Evolutionary conservation across 2,113 vertebrate species (phyloP).

Genomic region (Erythrolamprus reginae): DNA sequence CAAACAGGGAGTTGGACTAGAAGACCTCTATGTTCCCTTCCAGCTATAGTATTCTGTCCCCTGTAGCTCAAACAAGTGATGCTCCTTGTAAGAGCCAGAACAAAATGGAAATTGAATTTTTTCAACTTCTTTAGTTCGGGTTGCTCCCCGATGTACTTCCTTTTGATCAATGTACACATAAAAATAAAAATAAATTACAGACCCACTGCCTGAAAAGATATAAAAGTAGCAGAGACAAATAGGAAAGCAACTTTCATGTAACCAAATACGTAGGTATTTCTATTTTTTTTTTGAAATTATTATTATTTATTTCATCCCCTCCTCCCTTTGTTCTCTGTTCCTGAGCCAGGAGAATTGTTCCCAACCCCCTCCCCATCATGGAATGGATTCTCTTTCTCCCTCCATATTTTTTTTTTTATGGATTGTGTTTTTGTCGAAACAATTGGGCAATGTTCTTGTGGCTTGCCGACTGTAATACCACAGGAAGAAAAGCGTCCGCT

Average conservation of each 20-base stretch:
- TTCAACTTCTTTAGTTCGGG: neutral
- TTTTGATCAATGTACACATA: neutral
- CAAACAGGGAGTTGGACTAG: neutral
- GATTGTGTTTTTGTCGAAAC: constrained; percentile 60
- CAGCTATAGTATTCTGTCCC: neutral
- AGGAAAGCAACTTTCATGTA: constrained; percentile 44
- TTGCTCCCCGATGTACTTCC: neutral
- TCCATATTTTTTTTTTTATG: neutral
- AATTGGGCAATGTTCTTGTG: constrained; percentile 66
- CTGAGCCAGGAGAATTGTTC: constrained; percentile 28
- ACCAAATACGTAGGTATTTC: neutral
- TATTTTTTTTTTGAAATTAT: neutral
- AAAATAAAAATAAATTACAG: neutral
- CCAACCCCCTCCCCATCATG: constrained; percentile 30
- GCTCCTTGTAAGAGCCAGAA: neutral
- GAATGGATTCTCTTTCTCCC: constrained; percentile 31
- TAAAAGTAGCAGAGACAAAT: constrained; percentile 47
- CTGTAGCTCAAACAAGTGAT: neutral
- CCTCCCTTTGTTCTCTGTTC: neutral
- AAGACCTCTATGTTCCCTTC: neutral
- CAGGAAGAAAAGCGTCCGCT: constrained; percentile 66
- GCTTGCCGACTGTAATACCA: constrained; percentile 62
- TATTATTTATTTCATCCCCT: constrained; percentile 17
- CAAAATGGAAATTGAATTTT: neutral
- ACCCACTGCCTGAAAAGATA: constrained; percentile 52